Percentiles rank a stretch among this genome's conserved stretches.
phyloP scores from a whole-genome alignment of 2,113 vertebrate genomes.

The Ochotona princeps region DNA sequence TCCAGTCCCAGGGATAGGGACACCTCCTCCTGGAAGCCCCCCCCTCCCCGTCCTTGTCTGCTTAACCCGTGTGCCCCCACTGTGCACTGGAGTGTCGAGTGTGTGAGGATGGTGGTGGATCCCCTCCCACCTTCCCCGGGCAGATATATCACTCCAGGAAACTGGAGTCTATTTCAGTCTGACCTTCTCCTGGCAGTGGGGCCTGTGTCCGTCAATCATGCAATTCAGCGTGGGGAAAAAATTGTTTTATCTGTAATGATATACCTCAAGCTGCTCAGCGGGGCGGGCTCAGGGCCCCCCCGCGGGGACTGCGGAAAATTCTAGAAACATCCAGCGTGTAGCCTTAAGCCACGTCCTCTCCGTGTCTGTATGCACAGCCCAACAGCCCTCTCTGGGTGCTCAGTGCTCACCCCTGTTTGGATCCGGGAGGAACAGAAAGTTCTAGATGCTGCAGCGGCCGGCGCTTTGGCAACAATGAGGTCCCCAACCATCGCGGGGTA shows the following conservation, averaged over 20 bases:
- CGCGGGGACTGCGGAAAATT: neutral
- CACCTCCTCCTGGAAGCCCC: neutral
- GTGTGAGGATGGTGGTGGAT: neutral
- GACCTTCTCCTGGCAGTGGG: conserved; percentile 72
- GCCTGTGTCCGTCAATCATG: conserved; percentile 76
- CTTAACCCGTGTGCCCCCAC: too few species aligned
- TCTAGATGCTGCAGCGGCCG: neutral
- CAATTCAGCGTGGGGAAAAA: conserved; percentile 18
- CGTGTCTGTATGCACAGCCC: too few species aligned
- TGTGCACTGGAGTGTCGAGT: too few species aligned
- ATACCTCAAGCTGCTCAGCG: neutral
- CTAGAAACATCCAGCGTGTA: neutral
- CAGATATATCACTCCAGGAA: conserved; percentile 70
- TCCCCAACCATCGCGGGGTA: neutral
- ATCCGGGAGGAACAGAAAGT: neutral
- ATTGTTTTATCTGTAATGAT: conserved; percentile 65
- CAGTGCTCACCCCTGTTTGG: neutral
- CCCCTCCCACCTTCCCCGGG: neutral
- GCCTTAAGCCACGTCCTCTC: neutral
- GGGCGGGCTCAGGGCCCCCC: neutral
- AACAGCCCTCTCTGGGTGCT: too few species aligned
- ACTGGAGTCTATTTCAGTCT: conserved; percentile 80
- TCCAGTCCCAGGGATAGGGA: neutral
- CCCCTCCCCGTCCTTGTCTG: neutral
- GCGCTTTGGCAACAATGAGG: accelerated